phyloP scores from a whole-genome alignment of 2,888 invertebrate species.

The Bhutanitis thaidina region DNA sequence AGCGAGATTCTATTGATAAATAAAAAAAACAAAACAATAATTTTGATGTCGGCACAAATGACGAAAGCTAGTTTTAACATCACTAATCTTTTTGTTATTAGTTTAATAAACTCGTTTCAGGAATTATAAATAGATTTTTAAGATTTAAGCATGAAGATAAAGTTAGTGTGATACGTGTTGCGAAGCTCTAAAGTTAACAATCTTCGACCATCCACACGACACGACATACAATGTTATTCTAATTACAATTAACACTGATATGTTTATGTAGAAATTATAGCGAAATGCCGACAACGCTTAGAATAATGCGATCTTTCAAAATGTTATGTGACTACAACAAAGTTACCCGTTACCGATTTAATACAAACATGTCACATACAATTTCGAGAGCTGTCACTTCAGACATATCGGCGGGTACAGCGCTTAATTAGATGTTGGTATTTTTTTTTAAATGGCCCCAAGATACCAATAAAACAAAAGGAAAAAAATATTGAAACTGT shows the following conservation, averaged over 20 bases:
- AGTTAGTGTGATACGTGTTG: too few relatives aligned
- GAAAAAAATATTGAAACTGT: constrained; percentile 21
- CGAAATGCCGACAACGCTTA: constrained; percentile 21
- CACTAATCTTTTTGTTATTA: too few relatives aligned
- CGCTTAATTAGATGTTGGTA: constrained; percentile 2
- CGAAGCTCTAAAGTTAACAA: constrained; percentile 17
- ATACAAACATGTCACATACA: background rate
- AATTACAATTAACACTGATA: constrained; percentile 67
- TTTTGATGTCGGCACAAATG: too few relatives aligned
- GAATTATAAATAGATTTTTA: too few relatives aligned
- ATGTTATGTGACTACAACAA: constrained; percentile 12
- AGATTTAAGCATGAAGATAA: too few relatives aligned
- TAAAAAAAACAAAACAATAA: too few relatives aligned
- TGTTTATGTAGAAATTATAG: constrained; percentile 57
- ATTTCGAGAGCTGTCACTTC: constrained; percentile 4
- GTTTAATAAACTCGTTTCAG: too few relatives aligned
- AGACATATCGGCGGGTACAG: constrained; percentile 3
- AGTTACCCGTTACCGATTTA: too few relatives aligned
- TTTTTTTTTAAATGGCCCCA: constrained; percentile 49
- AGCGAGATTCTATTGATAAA: too few relatives aligned
- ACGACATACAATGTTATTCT: constrained; percentile 49
- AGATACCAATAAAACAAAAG: constrained; percentile 47
- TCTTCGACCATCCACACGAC: constrained; percentile 63
- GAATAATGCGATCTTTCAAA: constrained; percentile 11
- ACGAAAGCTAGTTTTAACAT: too few relatives aligned